Evolutionary conservation across 2,888 invertebrate species (phyloP), one percentile per base, ranked within the genome.

Genomic region (Pyrrhia umbra): DNA sequence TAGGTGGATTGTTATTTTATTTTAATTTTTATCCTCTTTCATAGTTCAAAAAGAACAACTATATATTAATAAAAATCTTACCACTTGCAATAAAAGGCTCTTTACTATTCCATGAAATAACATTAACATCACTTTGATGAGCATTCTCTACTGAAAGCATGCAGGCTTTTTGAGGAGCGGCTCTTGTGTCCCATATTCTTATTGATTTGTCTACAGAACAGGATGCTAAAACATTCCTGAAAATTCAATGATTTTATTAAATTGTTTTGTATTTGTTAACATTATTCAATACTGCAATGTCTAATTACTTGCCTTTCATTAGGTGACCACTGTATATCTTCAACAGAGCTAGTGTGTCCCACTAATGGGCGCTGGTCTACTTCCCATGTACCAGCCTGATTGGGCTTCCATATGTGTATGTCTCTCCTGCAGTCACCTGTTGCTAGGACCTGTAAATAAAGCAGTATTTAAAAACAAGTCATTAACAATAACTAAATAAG

Each of bases 311-410:
- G 91, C 95, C 92, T 95, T 94, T 99, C 99, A 92, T 97, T 99
- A 1, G 99, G 99, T 64, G 99, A 99, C 99, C 99, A 99, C 86
- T 99, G 99, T 70, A 99, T 95, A 90, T 99, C 99, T 95, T 99
- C 99, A 10, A 99, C 98, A 25, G 99, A 99, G 49, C 96, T 96
- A 18, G 97, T 97, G 88, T 99, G 99, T 0, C 98, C 99, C 51
- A 96, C 95, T 60, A 98, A 96, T 0, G 99, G 98, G 50, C 97
- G 95, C 89, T 98, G 98, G 90, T 99, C 98, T 0, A 99, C 98
- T 79, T 96, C 96, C 99, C 99, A 99, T 10, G 95, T 95, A 13
- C 96, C 97, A 66, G 96, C 97, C 86, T 98, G 97, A 59, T 96
- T 94, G 21, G 98, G 97, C 74, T 96, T 96, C 99, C 99, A 99